Base-by-base conservation (phyloP, 2,888 invertebrate species). In the Eupithecia exiguata region DNA sequence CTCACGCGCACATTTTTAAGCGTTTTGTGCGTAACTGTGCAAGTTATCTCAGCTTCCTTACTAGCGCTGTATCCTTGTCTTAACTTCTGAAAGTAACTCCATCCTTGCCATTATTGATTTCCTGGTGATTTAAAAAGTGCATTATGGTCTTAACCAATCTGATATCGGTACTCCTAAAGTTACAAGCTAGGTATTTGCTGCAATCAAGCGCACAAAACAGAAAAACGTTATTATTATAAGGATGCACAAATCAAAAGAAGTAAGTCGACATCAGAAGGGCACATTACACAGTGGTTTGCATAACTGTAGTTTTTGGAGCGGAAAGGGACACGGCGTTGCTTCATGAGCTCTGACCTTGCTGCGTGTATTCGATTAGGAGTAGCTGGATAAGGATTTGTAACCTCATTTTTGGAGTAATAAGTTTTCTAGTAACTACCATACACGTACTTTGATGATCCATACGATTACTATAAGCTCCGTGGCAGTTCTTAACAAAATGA, bases 251-350 rank as follows among this genome's bases (percentile, higher is more conserved):
- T 71, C 69, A 76, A 74, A 68, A 77, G 70, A 71, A 74, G 70
- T 74, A 74, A 70, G 68, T 71, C 71, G 71, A 77, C 75, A 76
- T 72, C 74, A 78, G 79, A 80, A 80, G 80, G 80, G 80, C 79
- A 78, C 74, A 72, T 74, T 75, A 74, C 77, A 74, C 70, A 68
- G 67, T 69, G 79, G 87, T 89, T 93, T 93, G 91, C 93, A 89
- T 90, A 92, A 94, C 87, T 84, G 84, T 68, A 84, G 87, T 93
- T 92, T 94, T 92, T 93, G 90, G 94, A 94, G 94, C 94, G 93
- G 88, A 94, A 94, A 93, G 90, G 92, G 89, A 90, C 91, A 83
- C 84, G 61, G 81, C 80, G 82, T 93, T 93, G 90, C 92, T 82
- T 83, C 92, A 94, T 83, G 77, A 76, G 78, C 77, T 79, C 79